Evolutionary conservation across 2,888 invertebrate species (phyloP).

Genomic region (Lordiphosa andalusiaca): DNA sequence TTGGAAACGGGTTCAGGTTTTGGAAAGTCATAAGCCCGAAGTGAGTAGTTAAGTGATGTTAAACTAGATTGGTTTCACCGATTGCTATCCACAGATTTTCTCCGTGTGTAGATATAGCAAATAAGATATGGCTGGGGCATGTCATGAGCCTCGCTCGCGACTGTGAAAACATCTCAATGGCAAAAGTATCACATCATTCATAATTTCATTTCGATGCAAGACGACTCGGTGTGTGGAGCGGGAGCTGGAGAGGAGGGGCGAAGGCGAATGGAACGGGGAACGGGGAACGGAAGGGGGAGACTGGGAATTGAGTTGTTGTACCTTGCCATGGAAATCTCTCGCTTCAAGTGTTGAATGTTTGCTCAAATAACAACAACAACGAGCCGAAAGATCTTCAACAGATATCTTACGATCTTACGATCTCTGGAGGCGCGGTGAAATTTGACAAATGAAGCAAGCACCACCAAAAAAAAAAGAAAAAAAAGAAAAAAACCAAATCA

Average conservation of each 20-base stretch:
- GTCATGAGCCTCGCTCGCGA: constrained; percentile 72
- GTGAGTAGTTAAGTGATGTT: too few species aligned
- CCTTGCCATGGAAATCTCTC: constrained; percentile 69
- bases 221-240: constrained; percentile 35
- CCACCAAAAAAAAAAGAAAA: constrained; percentile 42
- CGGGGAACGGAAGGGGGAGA: constrained; percentile 27
- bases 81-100: too few species aligned
- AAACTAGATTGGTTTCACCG: too few species aligned
- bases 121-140: constrained; percentile 70
- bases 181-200: constrained; percentile 77
- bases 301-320: constrained; percentile 70
- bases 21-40: too few species aligned
- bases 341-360: constrained; percentile 75
- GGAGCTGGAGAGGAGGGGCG: constrained; percentile 3
- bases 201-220: constrained; percentile 67
- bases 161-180: constrained; percentile 75
- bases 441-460: constrained; percentile 68
- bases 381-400: constrained; percentile 24
- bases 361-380: constrained; percentile 71
- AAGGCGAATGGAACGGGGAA: constrained; percentile 13
- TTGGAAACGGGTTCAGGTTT: too few species aligned
- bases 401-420: constrained; percentile 27
- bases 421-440: constrained; percentile 65
- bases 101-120: constrained; percentile 62
- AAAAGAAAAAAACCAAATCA: constrained; percentile 29